Evolutionary conservation across 2,113 vertebrate species (phyloP).

Genomic region (Ranitomeya imitator): DNA sequence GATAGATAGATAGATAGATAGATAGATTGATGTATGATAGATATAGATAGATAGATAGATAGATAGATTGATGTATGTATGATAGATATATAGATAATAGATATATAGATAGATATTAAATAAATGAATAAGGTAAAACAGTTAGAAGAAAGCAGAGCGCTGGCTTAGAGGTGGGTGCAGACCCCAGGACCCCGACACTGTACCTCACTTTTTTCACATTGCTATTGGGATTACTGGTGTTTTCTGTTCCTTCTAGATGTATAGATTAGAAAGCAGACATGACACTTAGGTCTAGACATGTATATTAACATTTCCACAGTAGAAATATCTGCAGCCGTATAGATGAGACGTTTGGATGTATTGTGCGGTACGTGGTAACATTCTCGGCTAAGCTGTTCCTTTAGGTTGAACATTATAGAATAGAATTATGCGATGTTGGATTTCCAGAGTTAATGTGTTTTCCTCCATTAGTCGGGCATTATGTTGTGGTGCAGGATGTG

Average conservation of each 20-base stretch:
- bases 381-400: neutral
- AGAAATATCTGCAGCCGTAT: too few relatives aligned
- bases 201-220: too few relatives aligned
- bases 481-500: neutral
- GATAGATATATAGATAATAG: neutral
- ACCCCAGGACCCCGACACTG: too few relatives aligned
- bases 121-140: neutral
- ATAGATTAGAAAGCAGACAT: too few relatives aligned
- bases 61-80: too few relatives aligned
- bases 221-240: too few relatives aligned
- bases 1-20: neutral
- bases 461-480: slow-evolving; percentile 8
- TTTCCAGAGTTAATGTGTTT: neutral
- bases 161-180: too few relatives aligned
- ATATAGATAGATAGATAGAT: too few relatives aligned
- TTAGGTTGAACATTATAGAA: neutral
- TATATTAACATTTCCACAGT: too few relatives aligned
- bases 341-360: neutral
- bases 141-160: too few relatives aligned
- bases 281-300: too few relatives aligned
- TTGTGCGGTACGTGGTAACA: neutral
- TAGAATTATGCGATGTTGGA: neutral
- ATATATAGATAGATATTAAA: neutral
- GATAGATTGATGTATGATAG: neutral
- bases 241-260: too few relatives aligned